Evolutionary conservation across 2,888 invertebrate species (phyloP).

Genomic region (Oxycera nigricornis): DNA sequence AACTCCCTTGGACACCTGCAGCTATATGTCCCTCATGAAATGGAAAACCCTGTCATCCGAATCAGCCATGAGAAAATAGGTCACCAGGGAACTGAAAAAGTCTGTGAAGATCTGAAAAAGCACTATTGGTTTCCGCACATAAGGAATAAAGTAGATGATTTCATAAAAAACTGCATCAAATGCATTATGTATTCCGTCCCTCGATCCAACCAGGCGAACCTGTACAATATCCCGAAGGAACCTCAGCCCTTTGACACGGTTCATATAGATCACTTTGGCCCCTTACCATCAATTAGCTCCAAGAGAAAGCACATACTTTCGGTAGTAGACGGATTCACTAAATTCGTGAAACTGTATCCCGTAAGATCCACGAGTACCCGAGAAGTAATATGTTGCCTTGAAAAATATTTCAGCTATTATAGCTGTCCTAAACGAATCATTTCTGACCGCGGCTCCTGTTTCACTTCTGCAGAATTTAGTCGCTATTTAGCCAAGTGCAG

Average conservation of each 20-base stretch:
- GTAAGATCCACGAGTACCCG: slow-evolving; percentile 44
- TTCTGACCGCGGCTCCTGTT: slow-evolving; percentile 29
- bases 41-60: slow-evolving; percentile 50
- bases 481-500: slow-evolving; percentile 45
- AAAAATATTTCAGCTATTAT: slow-evolving; percentile 23
- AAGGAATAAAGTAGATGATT: slow-evolving; percentile 43
- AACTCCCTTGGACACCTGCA: slow-evolving; percentile 35
- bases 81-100: slow-evolving; percentile 54
- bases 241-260: slow-evolving; percentile 47
- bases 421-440: slow-evolving; percentile 3
- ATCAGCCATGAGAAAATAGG: slow-evolving; percentile 51
- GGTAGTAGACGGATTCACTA: slow-evolving; percentile 30
- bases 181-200: slow-evolving; percentile 45
- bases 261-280: slow-evolving; percentile 34
- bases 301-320: background rate
- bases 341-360: slow-evolving; percentile 25
- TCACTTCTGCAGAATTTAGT: slow-evolving; percentile 40
- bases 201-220: no score
- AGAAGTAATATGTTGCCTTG: background rate
- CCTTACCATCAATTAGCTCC: slow-evolving; percentile 32
- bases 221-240: slow-evolving; percentile 49
- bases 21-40: slow-evolving; percentile 48
- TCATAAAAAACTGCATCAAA: slow-evolving; percentile 43
- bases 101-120: slow-evolving; percentile 48
- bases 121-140: slow-evolving; percentile 55